Conservation (phyloP, 2,888 invertebrate species). For the Philaethria dido region DNA sequence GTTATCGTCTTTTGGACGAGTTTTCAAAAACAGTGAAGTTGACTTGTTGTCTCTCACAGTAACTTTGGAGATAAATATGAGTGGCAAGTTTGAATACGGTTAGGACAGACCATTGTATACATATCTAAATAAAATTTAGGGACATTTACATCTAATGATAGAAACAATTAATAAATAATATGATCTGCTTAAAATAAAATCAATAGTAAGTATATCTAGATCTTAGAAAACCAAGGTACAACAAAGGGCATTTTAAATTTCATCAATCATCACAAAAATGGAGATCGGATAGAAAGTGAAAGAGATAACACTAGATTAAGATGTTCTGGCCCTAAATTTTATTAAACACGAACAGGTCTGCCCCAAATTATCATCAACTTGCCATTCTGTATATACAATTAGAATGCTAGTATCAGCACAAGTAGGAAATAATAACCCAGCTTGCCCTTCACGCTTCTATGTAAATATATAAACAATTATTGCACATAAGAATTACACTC, state of each 20-base stretch:
- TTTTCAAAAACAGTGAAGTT: neutral
- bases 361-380: neutral
- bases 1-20: conserved; percentile 16
- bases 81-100: conserved; percentile 3
- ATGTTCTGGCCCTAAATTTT: too few relatives aligned
- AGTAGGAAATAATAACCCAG: conserved; percentile 51
- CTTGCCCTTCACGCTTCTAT: conserved; percentile 78
- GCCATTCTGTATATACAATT: conserved; percentile 18
- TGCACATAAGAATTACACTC: conserved; percentile 70
- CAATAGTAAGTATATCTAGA: too few relatives aligned
- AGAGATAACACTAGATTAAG: too few relatives aligned
- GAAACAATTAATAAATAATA: too few relatives aligned
- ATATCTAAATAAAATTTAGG: neutral
- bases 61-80: conserved; percentile 4
- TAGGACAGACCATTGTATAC: neutral
- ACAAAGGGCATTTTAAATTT: too few relatives aligned
- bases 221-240: too few relatives aligned
- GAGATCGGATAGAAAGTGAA: too few relatives aligned
- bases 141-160: neutral
- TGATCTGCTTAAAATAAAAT: too few relatives aligned
- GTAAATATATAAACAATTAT: conserved; percentile 63
- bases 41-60: neutral
- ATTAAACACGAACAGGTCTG: too few relatives aligned
- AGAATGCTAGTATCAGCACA: conserved; percentile 25
- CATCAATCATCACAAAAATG: too few relatives aligned